A percentile compares a stretch with the other conserved stretches of the same genome.
phyloP scores from a whole-genome alignment of 2,797 vertebrate species.

The Chelidonichthys spinosus region DNA sequence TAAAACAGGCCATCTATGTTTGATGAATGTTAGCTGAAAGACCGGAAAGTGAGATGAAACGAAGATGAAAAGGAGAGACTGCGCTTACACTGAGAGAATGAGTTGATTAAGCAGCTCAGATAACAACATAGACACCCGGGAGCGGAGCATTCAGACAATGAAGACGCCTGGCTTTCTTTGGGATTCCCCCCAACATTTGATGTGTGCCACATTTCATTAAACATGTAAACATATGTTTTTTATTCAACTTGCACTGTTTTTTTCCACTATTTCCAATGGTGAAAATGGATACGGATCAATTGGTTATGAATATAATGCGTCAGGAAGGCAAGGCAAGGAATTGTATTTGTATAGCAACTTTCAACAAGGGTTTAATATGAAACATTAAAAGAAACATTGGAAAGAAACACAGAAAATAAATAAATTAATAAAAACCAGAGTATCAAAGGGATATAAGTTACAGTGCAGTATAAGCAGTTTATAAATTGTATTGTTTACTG shows the following conservation, averaged over 20 bases:
- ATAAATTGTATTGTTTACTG: too few relatives aligned
- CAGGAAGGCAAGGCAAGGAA: too few relatives aligned
- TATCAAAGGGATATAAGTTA: too few relatives aligned
- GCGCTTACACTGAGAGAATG: slow-evolving; percentile 41
- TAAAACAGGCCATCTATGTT: slow-evolving; percentile 55
- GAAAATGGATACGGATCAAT: not conserved
- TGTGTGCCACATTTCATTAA: slow-evolving; percentile 20
- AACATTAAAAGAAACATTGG: too few relatives aligned
- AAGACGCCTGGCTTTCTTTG: slow-evolving; percentile 1
- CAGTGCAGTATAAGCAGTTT: too few relatives aligned
- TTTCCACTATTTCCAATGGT: not conserved
- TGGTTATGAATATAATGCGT: not conserved
- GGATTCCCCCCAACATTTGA: slow-evolving; percentile 5
- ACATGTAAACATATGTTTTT: slow-evolving; percentile 30
- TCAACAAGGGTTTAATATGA: too few relatives aligned
- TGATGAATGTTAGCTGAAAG: slow-evolving; percentile 60
- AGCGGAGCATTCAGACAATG: slow-evolving; percentile 34
- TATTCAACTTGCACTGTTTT: not conserved
- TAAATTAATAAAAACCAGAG: too few relatives aligned
- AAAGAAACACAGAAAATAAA: too few relatives aligned
- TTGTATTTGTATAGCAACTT: too few relatives aligned
- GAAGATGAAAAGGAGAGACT: slow-evolving; percentile 58
- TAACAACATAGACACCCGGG: slow-evolving; percentile 13
- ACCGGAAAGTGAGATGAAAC: slow-evolving; percentile 54
- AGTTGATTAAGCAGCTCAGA: slow-evolving; percentile 40